phyloP scores from a whole-genome alignment of 2,888 invertebrate genomes.

The Pasiphila rectangulata region DNA sequence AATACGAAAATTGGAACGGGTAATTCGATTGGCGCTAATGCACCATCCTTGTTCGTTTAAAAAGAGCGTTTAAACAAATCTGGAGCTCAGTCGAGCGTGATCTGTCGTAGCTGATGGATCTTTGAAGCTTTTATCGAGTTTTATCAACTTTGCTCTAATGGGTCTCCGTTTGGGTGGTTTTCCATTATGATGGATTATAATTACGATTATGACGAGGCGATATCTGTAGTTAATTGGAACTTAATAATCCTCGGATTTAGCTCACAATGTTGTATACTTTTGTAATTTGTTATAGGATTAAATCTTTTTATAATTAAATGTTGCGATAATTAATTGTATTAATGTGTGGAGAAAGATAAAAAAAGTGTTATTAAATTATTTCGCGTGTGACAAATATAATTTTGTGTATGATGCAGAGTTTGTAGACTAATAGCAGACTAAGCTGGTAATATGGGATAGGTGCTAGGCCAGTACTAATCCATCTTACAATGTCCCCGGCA shows the following conservation, averaged over 20 bases:
- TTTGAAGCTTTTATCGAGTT: constrained; percentile 32
- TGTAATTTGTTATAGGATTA: constrained; percentile 25
- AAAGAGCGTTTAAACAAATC: constrained; percentile 65
- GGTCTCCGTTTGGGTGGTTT: constrained; percentile 49
- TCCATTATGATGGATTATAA: constrained; percentile 41
- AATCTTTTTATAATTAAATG: constrained; percentile 16
- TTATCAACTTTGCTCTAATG: constrained; percentile 47
- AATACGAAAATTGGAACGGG: constrained; percentile 65
- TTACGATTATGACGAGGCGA: constrained; percentile 37
- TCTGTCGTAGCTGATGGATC: constrained; percentile 41
- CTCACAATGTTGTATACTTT: constrained; percentile 22
- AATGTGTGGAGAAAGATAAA: too few relatives aligned
- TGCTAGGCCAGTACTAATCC: too few relatives aligned
- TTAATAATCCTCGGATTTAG: constrained; percentile 39
- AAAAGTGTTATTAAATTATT: too few relatives aligned
- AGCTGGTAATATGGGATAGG: too few relatives aligned
- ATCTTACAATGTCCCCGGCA: too few relatives aligned
- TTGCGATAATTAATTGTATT: neutral
- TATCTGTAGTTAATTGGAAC: constrained; percentile 54
- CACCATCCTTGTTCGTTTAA: constrained; percentile 66
- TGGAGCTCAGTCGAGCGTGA: constrained; percentile 53
- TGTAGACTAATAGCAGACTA: too few relatives aligned
- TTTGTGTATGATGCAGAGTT: too few relatives aligned
- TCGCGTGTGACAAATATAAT: too few relatives aligned
- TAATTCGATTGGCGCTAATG: constrained; percentile 73